These are phyloP conservation scores for Craterocephalus amniculus DNA, from an alignment of 2,797 vertebrate species.

Conservation along the genomic window DNA sequence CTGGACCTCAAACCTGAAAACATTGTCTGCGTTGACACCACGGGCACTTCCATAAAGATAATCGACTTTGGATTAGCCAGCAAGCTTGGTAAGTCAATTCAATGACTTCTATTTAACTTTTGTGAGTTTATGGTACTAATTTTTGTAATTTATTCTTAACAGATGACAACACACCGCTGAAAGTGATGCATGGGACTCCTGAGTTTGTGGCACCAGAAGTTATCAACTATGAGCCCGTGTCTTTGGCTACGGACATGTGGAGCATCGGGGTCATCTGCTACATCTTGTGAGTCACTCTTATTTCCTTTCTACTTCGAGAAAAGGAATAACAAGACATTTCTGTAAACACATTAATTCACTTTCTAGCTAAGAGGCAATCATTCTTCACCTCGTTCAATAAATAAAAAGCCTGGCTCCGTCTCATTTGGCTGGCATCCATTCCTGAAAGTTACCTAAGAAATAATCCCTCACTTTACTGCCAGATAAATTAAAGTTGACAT, in stretches of 20 bases:
- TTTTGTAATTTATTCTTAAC: slow-evolving; percentile 5
- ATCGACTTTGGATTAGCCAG: slow-evolving; percentile 89
- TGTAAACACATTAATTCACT: background rate
- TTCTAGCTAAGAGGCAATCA: background rate
- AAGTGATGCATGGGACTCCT: slow-evolving; percentile 89
- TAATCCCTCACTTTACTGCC: background rate
- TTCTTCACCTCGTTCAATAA: background rate
- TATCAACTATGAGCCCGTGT: slow-evolving; percentile 86
- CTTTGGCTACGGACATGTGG: slow-evolving; percentile 88
- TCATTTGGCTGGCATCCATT: background rate
- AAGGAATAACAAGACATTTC: slow-evolving; percentile 1
- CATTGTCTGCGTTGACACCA: slow-evolving; percentile 86
- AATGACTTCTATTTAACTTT: background rate
- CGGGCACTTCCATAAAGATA: slow-evolving; percentile 86
- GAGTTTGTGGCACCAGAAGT: slow-evolving; percentile 94
- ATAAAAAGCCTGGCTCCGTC: background rate
- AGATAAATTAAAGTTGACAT: background rate
- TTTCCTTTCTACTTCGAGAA: background rate
- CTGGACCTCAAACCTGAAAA: slow-evolving; percentile 93
- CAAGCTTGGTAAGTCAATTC: slow-evolving; percentile 79
- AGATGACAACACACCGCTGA: slow-evolving; percentile 81
- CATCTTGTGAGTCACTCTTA: slow-evolving; percentile 84
- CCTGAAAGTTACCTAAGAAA: background rate
- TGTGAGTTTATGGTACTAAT: background rate
- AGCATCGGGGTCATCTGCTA: slow-evolving; percentile 93